Evolutionary conservation across 2,797 vertebrate genomes (phyloP), one percentile per base, ranked within the genome.

Genomic region (Gorsachius magnificus): DNA sequence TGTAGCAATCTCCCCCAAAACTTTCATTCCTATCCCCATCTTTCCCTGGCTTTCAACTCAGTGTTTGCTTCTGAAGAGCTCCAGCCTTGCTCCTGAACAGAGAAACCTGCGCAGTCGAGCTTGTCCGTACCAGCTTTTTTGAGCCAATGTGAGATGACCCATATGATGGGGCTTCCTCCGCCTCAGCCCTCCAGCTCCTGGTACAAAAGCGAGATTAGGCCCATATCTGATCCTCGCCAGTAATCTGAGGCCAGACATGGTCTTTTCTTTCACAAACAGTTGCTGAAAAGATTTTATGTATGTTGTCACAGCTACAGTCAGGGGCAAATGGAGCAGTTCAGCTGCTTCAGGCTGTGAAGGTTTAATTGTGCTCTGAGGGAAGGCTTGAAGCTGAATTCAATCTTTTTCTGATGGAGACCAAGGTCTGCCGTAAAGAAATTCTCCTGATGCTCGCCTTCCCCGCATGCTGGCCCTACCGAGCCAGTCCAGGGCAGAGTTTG

Each of bases 301-400:
- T 71, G 48, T 78, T 87, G 70, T 87, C 84, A 89, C 86, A 93
- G 71, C 53, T 89, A 57, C 50, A 24, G 57, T 79, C 6, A 2
- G 0, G 1, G 87, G 78, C 41, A 85, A 95, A 94, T 21, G 46
- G 83, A 90, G 50, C 65, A 54, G 70, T 81, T 93, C 1, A 1
- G 72, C 89, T 95, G 88, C 92, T 95, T 78, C 91, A 93, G 92
- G 89, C 92, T 92, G 92, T 53, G 90, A 83, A 69, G 85, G 57
- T 95, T 96, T 96, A 91, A 96, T 71, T 81, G 94, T 94, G 84
- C 76, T 77, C 79, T 33, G 43, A 94, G 72, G 87, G 94, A 93
- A 95, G 65, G 82, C 90, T 91, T 0, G 3, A 89, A 80, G 78
- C 69, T 88, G 69, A 95, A 77, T 96, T 85, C 38, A 83, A 3